Evolutionary conservation across 2,888 invertebrate species (phyloP).

Genomic region (Oligia fasciuncula): DNA sequence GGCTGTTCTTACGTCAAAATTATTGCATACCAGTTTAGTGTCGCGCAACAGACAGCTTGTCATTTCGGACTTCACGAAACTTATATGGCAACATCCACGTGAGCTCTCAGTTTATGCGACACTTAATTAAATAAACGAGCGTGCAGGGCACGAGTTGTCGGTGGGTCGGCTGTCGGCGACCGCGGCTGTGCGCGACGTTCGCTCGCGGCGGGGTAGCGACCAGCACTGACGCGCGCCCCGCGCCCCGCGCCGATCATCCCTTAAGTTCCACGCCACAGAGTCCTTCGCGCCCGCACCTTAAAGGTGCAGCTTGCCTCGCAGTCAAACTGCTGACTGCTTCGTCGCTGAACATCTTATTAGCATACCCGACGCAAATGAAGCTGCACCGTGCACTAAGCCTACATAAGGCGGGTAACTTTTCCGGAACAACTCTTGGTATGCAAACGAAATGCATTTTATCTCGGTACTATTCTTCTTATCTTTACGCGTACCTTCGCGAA

Average conservation of each 20-base stretch:
- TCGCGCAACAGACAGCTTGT: constrained; percentile 70
- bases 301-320: constrained; percentile 78
- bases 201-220: constrained; percentile 83
- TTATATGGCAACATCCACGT: constrained; percentile 77
- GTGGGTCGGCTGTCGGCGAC: constrained; percentile 67
- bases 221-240: constrained; percentile 83
- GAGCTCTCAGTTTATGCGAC: constrained; percentile 83
- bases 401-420: constrained; percentile 68
- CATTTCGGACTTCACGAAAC: constrained; percentile 76
- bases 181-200: constrained; percentile 76
- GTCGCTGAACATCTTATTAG: constrained; percentile 82
- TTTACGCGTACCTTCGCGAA: constrained; percentile 40
- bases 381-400: constrained; percentile 74
- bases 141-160: constrained; percentile 66
- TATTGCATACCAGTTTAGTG: constrained; percentile 79
- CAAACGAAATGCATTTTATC: constrained; percentile 66
- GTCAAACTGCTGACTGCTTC: constrained; percentile 82
- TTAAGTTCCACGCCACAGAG: constrained; percentile 71
- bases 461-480: constrained; percentile 56
- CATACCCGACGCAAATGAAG: constrained; percentile 85
- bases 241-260: constrained; percentile 80
- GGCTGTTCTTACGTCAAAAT: constrained; percentile 65
- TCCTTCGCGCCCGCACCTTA: constrained; percentile 79
- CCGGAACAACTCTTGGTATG: constrained; percentile 63
- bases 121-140: constrained; percentile 86